Conservation (phyloP, 2,888 invertebrate genomes). For the Tenthredo distinguenda region DNA sequence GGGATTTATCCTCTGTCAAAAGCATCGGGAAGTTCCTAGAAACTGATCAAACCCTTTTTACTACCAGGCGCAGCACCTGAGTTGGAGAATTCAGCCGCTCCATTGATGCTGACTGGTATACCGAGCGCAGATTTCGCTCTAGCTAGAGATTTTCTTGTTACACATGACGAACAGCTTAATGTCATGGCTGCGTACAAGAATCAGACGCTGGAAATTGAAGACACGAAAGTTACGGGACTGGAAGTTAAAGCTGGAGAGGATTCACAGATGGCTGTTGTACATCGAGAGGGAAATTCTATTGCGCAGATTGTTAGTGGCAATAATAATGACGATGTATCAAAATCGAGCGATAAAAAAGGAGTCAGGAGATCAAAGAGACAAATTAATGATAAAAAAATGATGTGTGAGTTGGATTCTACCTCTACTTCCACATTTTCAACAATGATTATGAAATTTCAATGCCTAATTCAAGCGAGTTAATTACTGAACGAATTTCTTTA, state of each 20-base stretch:
- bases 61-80: constrained; percentile 69
- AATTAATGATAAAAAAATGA: constrained; percentile 70
- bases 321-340: neutral
- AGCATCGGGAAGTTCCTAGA: neutral
- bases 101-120: constrained; percentile 73
- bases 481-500: too few species aligned
- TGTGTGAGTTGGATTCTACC: constrained; percentile 62
- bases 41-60: neutral
- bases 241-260: constrained; percentile 33
- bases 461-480: too few species aligned
- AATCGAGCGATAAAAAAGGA: constrained; percentile 61
- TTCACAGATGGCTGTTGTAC: neutral
- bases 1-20: neutral
- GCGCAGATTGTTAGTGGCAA: neutral
- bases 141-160: constrained; percentile 74
- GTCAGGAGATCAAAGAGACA: constrained; percentile 69
- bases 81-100: constrained; percentile 70
- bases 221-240: neutral
- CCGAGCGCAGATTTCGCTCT: constrained; percentile 72
- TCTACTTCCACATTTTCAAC: neutral
- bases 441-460: neutral
- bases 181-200: constrained; percentile 72
- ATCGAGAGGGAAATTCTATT: neutral
- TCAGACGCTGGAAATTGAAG: constrained; percentile 66
- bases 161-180: constrained; percentile 76